Base-by-base conservation (phyloP, 2,888 invertebrate species). In the Cephus pygmeus region DNA sequence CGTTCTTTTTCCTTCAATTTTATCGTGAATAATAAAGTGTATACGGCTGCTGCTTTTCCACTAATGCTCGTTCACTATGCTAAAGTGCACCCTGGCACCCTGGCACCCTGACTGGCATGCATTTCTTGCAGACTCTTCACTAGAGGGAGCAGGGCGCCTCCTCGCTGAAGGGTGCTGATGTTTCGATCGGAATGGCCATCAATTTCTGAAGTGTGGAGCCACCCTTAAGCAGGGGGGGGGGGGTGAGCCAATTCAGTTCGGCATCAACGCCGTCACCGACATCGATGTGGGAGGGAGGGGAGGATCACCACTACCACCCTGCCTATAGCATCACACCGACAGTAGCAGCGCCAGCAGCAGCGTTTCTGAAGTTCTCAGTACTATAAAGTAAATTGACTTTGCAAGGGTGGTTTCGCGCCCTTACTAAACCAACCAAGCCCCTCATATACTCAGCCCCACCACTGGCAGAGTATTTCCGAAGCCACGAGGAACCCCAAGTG, bases 361-460 rank as follows among this genome's bases (percentile, higher is more conserved):
- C 75, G 75, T 68, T 69, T 77, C 23, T 31, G 74, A 56, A 71
- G 56, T 23, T 78, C 74, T 78, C 34, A 74, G 73, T 77, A 74
- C 73, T 71, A 73, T 56, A 75, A 71, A 75, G 73, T 69, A 76
- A 76, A 78, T 80, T 79, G 79, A 77, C 80, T 79, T 79, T 79
- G 34, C 76, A 73, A 74, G 76, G 74, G 56, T 56, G 56, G 56
- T 56, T 56, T 56, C 23, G 56, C 56, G 56, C 56, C 56, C 56
- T 56, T 23, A 56, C 71, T 69, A 73, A 69, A 73, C 73, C 75
- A 78, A 35, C 71, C 68, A 33, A 30, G 56, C 31, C 23, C 23
- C 36, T 36, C 15, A 73, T 75, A 33, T 33, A 73, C 69, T 11
- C 12, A 31, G 4, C 73, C 69, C 75, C 79, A 40, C 74, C 71